Percentiles rank a stretch among this genome's conserved stretches.
Conservation (phyloP, 2,888 invertebrate species). For the Phortica okadai region DNA sequence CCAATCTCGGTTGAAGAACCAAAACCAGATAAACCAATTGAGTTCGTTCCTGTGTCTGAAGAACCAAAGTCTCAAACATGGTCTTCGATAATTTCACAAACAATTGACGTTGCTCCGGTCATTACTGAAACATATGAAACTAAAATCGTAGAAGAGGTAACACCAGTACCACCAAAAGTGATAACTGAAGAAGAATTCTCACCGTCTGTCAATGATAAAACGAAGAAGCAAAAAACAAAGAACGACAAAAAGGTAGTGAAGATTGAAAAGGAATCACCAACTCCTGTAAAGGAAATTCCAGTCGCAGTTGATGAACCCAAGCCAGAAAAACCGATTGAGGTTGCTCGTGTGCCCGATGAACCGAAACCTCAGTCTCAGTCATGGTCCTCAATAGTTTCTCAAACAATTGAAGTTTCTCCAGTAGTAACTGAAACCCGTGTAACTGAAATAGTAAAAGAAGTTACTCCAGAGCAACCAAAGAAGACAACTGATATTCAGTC, state of each 20-base stretch:
- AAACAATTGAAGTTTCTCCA: constrained; percentile 40
- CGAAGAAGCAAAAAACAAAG: constrained; percentile 33
- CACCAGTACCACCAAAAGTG: not conserved
- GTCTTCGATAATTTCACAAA: constrained; percentile 17
- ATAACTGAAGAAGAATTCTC: too few relatives aligned
- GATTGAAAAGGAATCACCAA: too few relatives aligned
- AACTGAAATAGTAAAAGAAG: not conserved
- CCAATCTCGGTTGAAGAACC: not conserved
- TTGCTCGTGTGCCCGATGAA: not conserved
- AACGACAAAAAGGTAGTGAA: too few relatives aligned
- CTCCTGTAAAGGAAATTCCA: too few relatives aligned
- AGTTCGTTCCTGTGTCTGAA: too few relatives aligned
- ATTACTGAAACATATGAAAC: constrained; percentile 2
- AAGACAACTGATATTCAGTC: constrained; percentile 35
- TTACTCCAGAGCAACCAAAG: constrained; percentile 7
- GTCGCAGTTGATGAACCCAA: too few relatives aligned
- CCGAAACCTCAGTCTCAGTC: constrained; percentile 39
- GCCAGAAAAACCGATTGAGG: not conserved
- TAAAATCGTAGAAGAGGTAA: not conserved
- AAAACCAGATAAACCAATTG: too few relatives aligned
- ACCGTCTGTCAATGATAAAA: too few relatives aligned
- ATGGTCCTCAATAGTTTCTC: constrained; percentile 55
- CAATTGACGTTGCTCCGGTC: constrained; percentile 5
- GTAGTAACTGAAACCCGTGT: constrained; percentile 18
- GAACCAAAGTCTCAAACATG: not conserved